A percentile compares a stretch with the other conserved stretches of the same genome.
Conservation (phyloP, 2,888 invertebrate species). For the Plusia festucae region DNA sequence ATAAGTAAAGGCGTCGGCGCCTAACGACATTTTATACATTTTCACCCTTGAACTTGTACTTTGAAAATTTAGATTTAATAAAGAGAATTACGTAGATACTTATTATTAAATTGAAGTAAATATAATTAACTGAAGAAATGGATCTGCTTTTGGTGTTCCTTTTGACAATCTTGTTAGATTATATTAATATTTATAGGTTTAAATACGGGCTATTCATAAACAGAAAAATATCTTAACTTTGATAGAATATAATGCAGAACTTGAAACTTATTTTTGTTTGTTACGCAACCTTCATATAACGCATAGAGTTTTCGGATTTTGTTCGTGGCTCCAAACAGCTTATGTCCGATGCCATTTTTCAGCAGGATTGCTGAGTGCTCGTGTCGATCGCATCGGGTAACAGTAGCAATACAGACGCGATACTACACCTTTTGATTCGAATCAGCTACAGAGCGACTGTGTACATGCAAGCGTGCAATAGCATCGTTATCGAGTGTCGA, state of each 20-base stretch:
- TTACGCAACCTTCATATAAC: neutral
- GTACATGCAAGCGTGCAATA: slow-evolving; percentile 5
- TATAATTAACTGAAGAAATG: neutral
- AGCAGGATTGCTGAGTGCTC: neutral
- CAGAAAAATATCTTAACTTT: neutral
- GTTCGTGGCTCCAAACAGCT: neutral
- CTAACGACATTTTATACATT: neutral
- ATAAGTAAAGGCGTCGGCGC: slow-evolving; percentile 1
- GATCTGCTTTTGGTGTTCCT: neutral
- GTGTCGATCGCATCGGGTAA: neutral
- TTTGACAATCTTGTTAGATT: neutral
- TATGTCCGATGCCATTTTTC: neutral
- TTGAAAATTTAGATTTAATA: neutral
- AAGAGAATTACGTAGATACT: neutral
- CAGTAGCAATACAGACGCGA: neutral
- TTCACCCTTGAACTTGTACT: neutral
- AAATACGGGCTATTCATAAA: neutral
- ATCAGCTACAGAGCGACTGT: neutral
- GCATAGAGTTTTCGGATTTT: neutral
- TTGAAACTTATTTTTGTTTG: too few species aligned
- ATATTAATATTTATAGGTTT: neutral
- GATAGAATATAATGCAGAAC: too few species aligned
- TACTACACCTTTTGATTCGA: neutral
- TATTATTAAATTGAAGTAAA: neutral
- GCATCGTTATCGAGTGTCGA: neutral